These are phyloP conservation scores for Euclidia mi DNA, from an alignment of 2,888 invertebrate species.

Conservation along the genomic window DNA sequence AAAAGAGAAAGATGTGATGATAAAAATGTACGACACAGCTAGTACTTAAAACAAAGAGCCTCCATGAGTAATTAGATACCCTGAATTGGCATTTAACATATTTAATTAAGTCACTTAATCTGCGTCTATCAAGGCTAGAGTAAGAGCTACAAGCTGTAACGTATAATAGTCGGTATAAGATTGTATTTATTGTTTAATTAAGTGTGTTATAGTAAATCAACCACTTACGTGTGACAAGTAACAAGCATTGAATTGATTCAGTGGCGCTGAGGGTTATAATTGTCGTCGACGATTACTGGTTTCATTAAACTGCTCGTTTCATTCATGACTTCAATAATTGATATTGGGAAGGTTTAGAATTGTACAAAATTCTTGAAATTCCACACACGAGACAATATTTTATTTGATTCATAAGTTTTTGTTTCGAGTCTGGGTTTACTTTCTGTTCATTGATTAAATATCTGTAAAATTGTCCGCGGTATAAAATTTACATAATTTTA, in stretches of 20 bases:
- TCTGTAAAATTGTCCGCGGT: too few relatives aligned
- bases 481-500: too few relatives aligned
- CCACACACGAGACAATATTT: too few relatives aligned
- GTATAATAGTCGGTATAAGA: neutral
- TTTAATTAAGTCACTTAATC: constrained; percentile 13
- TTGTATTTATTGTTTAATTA: constrained; percentile 33
- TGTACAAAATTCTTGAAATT: too few relatives aligned
- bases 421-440: too few relatives aligned
- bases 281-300: neutral
- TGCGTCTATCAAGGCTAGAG: neutral
- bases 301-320: neutral
- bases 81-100: neutral
- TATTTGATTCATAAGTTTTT: too few relatives aligned
- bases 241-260: constrained; percentile 45
- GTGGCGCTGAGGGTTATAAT: constrained; percentile 13
- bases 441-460: too few relatives aligned
- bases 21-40: too few relatives aligned
- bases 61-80: too few relatives aligned
- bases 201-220: constrained; percentile 39
- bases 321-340: neutral
- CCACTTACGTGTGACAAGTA: constrained; percentile 42
- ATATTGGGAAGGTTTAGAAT: too few relatives aligned
- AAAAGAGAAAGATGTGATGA: too few relatives aligned
- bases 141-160: neutral
- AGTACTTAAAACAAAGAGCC: too few relatives aligned